Percentiles rank a stretch among this genome's conserved stretches.
Conservation (phyloP, 2,113 vertebrate genomes). For the Siniperca knerii region DNA sequence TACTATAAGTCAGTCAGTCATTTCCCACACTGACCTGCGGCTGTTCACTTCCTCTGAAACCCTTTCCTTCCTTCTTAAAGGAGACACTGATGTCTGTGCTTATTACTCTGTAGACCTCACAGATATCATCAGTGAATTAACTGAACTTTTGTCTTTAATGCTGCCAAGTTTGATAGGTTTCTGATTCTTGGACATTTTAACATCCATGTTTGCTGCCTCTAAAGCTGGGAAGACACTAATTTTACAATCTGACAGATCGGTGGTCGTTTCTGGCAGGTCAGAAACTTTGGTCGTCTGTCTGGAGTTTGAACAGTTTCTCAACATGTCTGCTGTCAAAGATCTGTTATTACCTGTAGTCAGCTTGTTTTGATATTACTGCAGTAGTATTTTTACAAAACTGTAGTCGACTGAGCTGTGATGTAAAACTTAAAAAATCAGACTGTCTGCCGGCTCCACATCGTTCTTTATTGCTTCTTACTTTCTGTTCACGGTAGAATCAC, state of each 20-base stretch:
- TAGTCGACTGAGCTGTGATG: too few species aligned
- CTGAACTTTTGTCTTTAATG: background rate
- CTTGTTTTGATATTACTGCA: too few species aligned
- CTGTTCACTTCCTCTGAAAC: too few species aligned
- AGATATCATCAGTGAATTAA: background rate
- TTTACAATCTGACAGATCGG: background rate
- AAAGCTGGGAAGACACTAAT: background rate
- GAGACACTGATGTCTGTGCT: background rate
- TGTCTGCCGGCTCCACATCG: too few species aligned
- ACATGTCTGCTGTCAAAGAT: too few species aligned
- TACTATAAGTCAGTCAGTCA: too few species aligned
- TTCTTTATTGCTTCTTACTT: too few species aligned
- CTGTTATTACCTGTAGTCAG: too few species aligned
- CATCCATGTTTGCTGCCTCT: background rate
- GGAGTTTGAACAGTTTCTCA: background rate
- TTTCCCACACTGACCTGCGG: background rate
- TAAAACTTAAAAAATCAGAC: too few species aligned
- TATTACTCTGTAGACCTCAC: background rate
- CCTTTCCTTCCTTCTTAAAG: background rate
- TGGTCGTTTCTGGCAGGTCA: background rate
- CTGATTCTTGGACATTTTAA: background rate
- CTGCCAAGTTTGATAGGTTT: background rate
- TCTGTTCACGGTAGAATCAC: too few species aligned
- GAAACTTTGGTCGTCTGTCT: too few species aligned
- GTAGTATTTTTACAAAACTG: too few species aligned